These are phyloP conservation scores for Epizoanthus rinbou DNA, from an alignment of 92 coral and sea anemone species.

Conservation along the genomic window DNA sequence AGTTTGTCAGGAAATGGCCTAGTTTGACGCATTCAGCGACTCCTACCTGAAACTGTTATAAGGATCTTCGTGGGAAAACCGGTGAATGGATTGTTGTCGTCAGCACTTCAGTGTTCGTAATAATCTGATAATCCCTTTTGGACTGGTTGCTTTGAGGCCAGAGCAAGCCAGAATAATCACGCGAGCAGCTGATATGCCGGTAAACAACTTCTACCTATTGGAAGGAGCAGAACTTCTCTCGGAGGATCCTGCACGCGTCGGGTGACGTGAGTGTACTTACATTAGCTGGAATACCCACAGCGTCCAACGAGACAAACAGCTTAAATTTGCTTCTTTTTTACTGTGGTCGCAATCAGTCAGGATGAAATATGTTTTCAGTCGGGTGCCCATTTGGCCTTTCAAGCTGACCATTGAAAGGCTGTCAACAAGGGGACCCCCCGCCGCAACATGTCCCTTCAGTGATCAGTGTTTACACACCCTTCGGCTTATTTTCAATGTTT, in stretches of 20 bases:
- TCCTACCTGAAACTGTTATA: constrained; percentile 22
- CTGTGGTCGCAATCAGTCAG: constrained; percentile 23
- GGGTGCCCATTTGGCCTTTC: constrained; percentile 28
- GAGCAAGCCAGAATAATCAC: not conserved
- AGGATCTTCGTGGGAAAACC: constrained; percentile 11
- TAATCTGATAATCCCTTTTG: not conserved
- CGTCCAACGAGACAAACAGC: constrained; percentile 8
- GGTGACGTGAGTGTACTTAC: not conserved
- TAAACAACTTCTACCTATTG: not conserved
- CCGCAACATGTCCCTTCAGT: constrained; percentile 6
- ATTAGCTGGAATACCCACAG: not conserved
- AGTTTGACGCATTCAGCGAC: not conserved
- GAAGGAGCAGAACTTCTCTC: not conserved
- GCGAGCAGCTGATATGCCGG: not conserved
- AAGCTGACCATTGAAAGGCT: constrained; percentile 27
- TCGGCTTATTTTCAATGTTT: constrained; percentile 19
- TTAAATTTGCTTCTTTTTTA: constrained; percentile 38
- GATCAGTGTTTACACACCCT: constrained; percentile 24
- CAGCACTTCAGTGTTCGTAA: not conserved
- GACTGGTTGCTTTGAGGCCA: constrained; percentile 11
- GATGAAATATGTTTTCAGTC: not conserved
- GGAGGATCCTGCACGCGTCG: not conserved
- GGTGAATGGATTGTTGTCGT: constrained; percentile 6
- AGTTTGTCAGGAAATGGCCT: not conserved
- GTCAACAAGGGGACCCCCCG: constrained; percentile 42